Conservation (phyloP, 2,113 vertebrate species). For the Sander lucioperca region DNA sequence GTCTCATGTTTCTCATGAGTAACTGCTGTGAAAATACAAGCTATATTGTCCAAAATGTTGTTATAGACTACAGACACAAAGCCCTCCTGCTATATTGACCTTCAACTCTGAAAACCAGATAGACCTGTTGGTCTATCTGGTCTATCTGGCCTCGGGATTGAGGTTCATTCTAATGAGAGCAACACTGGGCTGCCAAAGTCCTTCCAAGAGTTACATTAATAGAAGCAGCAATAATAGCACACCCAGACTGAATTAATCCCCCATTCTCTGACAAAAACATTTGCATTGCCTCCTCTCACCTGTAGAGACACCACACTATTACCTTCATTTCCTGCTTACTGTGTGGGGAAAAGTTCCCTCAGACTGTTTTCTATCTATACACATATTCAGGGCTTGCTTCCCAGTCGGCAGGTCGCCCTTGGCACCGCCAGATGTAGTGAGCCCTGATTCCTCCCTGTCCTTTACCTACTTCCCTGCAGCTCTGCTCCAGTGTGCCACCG, state of each 20-base stretch:
- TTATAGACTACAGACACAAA: not conserved
- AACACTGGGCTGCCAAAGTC: slow-evolving; percentile 16
- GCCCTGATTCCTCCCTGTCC: slow-evolving; percentile 60
- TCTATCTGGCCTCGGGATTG: not conserved
- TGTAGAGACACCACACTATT: slow-evolving; percentile 54
- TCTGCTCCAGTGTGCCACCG: slow-evolving; percentile 54
- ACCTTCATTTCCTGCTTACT: slow-evolving; percentile 39
- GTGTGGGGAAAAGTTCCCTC: slow-evolving; percentile 44
- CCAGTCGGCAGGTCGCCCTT: slow-evolving; percentile 71
- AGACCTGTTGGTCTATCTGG: too few species aligned
- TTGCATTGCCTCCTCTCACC: slow-evolving; percentile 47
- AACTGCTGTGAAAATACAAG: not conserved
- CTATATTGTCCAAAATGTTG: not conserved
- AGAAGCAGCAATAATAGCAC: slow-evolving; percentile 32
- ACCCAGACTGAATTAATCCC: slow-evolving; percentile 54
- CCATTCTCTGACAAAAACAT: slow-evolving; percentile 26
- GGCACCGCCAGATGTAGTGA: slow-evolving; percentile 54
- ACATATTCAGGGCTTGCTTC: slow-evolving; percentile 73
- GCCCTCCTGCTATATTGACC: not conserved
- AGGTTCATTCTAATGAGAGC: not conserved
- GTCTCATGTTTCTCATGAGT: not conserved
- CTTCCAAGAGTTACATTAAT: slow-evolving; percentile 24
- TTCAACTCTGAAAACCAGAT: not conserved
- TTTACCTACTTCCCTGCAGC: slow-evolving; percentile 68
- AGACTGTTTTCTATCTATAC: slow-evolving; percentile 70